Base-by-base conservation (phyloP, 2,888 invertebrate species). In the Drosophila dives region DNA sequence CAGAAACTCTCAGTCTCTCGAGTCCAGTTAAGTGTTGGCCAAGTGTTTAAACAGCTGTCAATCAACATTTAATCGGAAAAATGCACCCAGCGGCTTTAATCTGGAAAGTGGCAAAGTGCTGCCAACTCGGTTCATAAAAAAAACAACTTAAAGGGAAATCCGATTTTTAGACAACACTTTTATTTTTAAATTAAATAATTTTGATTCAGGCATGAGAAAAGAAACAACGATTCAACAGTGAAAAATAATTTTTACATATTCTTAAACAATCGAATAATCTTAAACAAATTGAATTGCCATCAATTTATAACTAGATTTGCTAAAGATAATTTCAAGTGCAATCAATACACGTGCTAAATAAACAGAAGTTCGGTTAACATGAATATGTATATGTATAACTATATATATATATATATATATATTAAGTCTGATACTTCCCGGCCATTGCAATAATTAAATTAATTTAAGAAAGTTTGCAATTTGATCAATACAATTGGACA, bases 41-140 rank as follows among this genome's bases (percentile, higher is more conserved):
- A 12, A 51, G 7, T 67, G 58, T 63, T 66, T 56, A 63, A 64
- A 55, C 54, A 58, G 63, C 78, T 78, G 86, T 81, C 86, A 83
- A 75, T 86, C 86, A 75, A 59, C 40, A 73, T 81, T 75, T 64
- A 68, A 64, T 36, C 49, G 53, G 12, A 42, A 42, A 17, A 42
- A 3, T 29, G n/a, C 20, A 17, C 33, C 11, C 34, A 64, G 33
- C 12, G 26, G 38, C 20, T 42, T 32, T 61, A 51, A 51, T 64
- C 63, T 42, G n/a, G 33, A 29, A 12, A 34, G 45, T 6, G 42
- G 11, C 29, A 55, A n/a, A 29, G 23, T 45, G 33, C 6, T 42
- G 42, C 42, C 17, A 33, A 8, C 3, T 40, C 2, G 17, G 15
- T 54, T 48, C 8, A 6, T 7, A 45, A 15, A 11, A 42, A 45